phyloP scores from a whole-genome alignment of 2,888 invertebrate genomes.

The Gasteruption jaculator region DNA sequence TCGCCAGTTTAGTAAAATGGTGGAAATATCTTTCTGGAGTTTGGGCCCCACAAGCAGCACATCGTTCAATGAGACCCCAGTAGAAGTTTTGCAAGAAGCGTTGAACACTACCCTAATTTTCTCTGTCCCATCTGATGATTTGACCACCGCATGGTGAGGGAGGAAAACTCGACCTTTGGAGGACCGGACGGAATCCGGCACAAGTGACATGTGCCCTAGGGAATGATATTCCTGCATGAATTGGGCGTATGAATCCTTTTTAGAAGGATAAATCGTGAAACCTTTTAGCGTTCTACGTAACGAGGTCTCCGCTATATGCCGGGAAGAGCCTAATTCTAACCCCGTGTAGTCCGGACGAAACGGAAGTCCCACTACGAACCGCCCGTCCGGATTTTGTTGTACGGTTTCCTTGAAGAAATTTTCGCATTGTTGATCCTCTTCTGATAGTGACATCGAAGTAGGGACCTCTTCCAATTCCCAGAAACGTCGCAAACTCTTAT shows the following conservation, averaged over 20 bases:
- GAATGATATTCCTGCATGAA: background rate
- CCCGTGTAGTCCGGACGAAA: background rate
- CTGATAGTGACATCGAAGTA: background rate
- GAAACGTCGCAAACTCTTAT: too few relatives aligned
- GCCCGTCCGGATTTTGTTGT: background rate
- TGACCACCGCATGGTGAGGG: background rate
- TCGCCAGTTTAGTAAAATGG: background rate
- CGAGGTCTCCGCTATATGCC: background rate
- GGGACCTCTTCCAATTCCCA: background rate
- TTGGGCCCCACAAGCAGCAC: background rate
- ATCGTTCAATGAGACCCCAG: background rate
- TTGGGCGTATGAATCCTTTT: too few relatives aligned
- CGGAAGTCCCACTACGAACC: background rate
- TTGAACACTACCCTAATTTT: background rate
- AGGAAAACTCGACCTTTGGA: background rate
- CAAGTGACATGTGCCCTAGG: background rate
- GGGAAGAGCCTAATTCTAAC: background rate
- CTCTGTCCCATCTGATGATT: background rate
- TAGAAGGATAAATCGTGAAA: too few relatives aligned
- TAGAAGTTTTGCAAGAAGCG: background rate
- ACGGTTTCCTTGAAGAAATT: background rate
- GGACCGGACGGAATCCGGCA: background rate
- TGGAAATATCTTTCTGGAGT: background rate
- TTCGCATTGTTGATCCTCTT: background rate
- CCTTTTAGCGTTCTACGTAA: too few relatives aligned